A percentile compares a stretch with the other conserved stretches of the same genome.
phyloP scores from a whole-genome alignment of 35 echinoderm and acorn worm genomes.

The Ophioderma brevispina region DNA sequence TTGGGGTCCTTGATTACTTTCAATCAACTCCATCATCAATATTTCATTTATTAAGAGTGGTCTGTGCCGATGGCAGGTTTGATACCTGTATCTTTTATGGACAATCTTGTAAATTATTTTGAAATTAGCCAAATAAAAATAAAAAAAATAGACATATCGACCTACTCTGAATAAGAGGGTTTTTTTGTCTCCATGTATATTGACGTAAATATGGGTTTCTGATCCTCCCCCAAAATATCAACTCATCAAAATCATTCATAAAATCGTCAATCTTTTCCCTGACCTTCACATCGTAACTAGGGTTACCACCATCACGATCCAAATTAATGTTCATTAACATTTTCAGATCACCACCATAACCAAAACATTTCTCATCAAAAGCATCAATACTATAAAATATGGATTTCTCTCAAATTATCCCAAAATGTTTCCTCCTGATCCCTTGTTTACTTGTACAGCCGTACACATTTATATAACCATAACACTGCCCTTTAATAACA shows the following conservation, averaged over 20 bases:
- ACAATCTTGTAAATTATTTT: background rate
- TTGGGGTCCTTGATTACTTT: background rate
- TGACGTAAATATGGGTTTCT: background rate
- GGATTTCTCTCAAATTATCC: background rate
- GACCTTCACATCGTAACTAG: background rate
- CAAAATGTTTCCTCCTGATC: background rate
- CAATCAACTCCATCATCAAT: background rate
- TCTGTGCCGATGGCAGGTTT: background rate
- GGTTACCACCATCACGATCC: background rate
- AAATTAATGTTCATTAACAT: background rate
- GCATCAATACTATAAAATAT: background rate
- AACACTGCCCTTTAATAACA: background rate
- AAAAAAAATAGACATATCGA: too few relatives aligned
- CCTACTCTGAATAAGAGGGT: constrained; percentile 10
- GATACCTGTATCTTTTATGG: background rate
- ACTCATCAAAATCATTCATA: background rate
- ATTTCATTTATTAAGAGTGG: background rate
- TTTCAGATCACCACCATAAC: constrained; percentile 4
- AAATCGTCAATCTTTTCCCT: background rate
- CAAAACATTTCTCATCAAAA: background rate
- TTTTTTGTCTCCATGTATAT: constrained; percentile 21
- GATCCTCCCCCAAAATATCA: constrained; percentile 23
- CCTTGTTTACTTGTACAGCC: background rate
- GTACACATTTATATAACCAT: background rate
- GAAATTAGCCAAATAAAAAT: constrained; percentile 15